A percentile compares a stretch with the other conserved stretches of the same genome.
phyloP scores from a whole-genome alignment of 2,113 vertebrate genomes.

The Lophotis ruficrista region DNA sequence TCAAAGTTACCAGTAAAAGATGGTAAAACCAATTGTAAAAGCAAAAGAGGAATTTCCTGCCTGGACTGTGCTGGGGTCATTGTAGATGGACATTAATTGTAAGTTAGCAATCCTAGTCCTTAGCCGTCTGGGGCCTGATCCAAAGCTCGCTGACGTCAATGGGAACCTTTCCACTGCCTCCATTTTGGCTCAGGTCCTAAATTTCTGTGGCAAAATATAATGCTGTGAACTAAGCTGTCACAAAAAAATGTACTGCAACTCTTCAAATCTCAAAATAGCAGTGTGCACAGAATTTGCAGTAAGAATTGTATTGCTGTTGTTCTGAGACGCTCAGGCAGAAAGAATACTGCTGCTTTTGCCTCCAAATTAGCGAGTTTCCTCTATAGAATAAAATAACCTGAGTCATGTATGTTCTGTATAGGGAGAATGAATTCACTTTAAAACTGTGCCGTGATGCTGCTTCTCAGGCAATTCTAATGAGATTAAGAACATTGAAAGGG shows the following conservation, averaged over 20 bases:
- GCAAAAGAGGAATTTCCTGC: neutral
- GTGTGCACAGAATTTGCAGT: neutral
- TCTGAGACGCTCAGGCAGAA: neutral
- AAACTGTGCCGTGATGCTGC: neutral
- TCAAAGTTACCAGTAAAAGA: neutral
- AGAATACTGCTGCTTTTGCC: neutral
- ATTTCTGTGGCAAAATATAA: conserved; percentile 53
- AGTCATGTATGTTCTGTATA: neutral
- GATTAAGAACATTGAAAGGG: neutral
- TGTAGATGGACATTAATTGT: neutral
- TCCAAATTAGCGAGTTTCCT: neutral
- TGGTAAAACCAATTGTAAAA: neutral
- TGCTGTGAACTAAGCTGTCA: conserved; percentile 30
- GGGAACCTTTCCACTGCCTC: conserved; percentile 40
- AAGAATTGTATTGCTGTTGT: neutral
- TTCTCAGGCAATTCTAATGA: conserved; percentile 6
- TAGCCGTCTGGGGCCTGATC: conserved; percentile 1
- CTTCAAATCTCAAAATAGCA: conserved; percentile 41
- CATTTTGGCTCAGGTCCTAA: conserved; percentile 37
- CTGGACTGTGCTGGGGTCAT: neutral
- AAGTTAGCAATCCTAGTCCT: conserved; percentile 22
- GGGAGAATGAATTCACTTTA: neutral
- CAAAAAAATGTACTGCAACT: neutral
- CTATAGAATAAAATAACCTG: neutral
- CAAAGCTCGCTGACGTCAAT: conserved; percentile 56